Conservation (phyloP, 1,140 invertebrate species). For the Drosophila nigrodunni region DNA sequence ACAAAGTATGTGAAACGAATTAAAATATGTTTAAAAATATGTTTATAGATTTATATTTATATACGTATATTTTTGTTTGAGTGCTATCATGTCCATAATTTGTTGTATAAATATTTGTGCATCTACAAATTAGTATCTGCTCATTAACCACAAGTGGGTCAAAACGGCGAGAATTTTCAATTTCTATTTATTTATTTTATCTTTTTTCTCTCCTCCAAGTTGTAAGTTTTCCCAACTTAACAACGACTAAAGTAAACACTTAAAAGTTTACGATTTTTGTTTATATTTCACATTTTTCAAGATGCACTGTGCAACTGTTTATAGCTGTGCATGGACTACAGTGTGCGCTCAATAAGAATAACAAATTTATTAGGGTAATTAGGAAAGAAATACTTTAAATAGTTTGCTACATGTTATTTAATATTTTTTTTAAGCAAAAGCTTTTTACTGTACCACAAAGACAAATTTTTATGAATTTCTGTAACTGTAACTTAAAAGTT, state of each 20-base stretch:
- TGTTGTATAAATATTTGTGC: too few species aligned
- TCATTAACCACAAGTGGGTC: background rate
- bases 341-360: conserved; percentile 1
- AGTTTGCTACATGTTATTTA: too few species aligned
- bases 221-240: conserved; percentile 7
- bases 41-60: too few species aligned
- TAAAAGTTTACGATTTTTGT: conserved; percentile 27
- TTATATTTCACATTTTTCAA: conserved; percentile 34
- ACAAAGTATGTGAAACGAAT: conserved; percentile 28
- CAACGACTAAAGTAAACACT: conserved; percentile 26
- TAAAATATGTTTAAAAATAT: too few species aligned
- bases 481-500: background rate
- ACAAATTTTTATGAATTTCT: background rate
- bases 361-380: background rate
- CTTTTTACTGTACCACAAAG: too few species aligned
- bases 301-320: conserved; percentile 12
- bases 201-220: background rate
- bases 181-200: conserved; percentile 6
- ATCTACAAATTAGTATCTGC: too few species aligned
- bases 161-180: background rate
- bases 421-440: too few species aligned
- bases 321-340: background rate
- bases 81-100: too few species aligned
- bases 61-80: too few species aligned
- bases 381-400: background rate